Conservation (phyloP, 2,797 vertebrate species). For the Melopsittacus undulatus region DNA sequence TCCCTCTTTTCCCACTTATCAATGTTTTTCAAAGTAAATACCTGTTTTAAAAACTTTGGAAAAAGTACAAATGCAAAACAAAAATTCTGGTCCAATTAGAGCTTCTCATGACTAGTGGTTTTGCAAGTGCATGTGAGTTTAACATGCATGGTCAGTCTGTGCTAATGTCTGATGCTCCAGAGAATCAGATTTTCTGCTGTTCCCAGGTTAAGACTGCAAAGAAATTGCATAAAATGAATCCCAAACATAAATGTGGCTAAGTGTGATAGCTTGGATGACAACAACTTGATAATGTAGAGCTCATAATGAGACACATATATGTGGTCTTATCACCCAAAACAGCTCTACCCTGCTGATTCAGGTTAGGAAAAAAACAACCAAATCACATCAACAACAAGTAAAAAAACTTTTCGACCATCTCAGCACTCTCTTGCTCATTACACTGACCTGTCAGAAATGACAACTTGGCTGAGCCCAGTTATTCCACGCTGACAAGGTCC, state of each 20-base stretch:
- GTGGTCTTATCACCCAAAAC: slow-evolving; percentile 74
- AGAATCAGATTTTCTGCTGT: slow-evolving; percentile 38
- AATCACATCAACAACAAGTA: neutral
- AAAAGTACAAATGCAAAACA: neutral
- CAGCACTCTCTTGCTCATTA: slow-evolving; percentile 80
- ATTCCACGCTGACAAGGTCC: slow-evolving; percentile 80
- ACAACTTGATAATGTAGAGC: slow-evolving; percentile 68
- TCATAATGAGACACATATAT: slow-evolving; percentile 72
- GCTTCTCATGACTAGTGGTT: neutral
- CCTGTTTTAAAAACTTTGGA: neutral
- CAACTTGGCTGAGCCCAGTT: slow-evolving; percentile 77
- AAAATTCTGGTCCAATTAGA: neutral
- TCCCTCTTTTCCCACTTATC: neutral
- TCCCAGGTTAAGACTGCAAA: slow-evolving; percentile 52
- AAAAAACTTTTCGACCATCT: slow-evolving; percentile 71
- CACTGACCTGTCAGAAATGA: slow-evolving; percentile 81
- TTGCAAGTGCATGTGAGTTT: neutral
- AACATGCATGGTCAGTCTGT: neutral
- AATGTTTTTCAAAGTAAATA: neutral
- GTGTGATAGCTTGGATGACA: slow-evolving; percentile 61
- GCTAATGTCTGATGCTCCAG: slow-evolving; percentile 8
- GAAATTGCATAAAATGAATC: slow-evolving; percentile 39
- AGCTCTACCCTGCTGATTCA: slow-evolving; percentile 76
- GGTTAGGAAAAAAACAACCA: slow-evolving; percentile 26
- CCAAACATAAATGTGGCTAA: slow-evolving; percentile 60